Conservation (phyloP, 2,113 vertebrate genomes). For the Turnix velox region DNA sequence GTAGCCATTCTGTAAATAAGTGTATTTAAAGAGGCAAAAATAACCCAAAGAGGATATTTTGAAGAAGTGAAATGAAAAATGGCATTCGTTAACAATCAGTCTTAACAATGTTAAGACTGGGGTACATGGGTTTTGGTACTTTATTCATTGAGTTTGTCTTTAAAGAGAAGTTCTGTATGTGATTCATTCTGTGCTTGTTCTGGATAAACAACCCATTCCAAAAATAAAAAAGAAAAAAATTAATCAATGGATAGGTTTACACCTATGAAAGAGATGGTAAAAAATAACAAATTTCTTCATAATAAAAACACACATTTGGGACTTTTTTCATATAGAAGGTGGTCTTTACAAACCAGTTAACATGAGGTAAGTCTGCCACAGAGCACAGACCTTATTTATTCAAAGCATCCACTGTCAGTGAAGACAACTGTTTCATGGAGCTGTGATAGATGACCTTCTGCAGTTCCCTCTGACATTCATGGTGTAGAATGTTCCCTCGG, state of each 20-base stretch:
- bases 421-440: background rate
- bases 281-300: background rate
- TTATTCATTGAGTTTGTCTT: background rate
- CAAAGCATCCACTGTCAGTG: background rate
- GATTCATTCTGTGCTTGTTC: background rate
- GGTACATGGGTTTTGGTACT: background rate
- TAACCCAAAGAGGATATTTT: background rate
- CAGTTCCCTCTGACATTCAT: background rate
- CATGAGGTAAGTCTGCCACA: background rate
- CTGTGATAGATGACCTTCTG: constrained; percentile 3
- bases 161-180: background rate
- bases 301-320: background rate
- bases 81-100: background rate
- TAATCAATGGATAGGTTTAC: background rate
- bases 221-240: background rate
- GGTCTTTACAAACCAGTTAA: background rate
- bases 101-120: background rate
- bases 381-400: background rate
- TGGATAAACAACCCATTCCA: background rate
- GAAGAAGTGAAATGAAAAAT: background rate
- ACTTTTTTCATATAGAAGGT: background rate
- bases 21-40: background rate
- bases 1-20: background rate
- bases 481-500: background rate
- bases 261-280: background rate